These are phyloP conservation scores for Phrynocephalus guinanensis DNA, from an alignment of 2,797 vertebrate genomes.

Conservation along the genomic window DNA sequence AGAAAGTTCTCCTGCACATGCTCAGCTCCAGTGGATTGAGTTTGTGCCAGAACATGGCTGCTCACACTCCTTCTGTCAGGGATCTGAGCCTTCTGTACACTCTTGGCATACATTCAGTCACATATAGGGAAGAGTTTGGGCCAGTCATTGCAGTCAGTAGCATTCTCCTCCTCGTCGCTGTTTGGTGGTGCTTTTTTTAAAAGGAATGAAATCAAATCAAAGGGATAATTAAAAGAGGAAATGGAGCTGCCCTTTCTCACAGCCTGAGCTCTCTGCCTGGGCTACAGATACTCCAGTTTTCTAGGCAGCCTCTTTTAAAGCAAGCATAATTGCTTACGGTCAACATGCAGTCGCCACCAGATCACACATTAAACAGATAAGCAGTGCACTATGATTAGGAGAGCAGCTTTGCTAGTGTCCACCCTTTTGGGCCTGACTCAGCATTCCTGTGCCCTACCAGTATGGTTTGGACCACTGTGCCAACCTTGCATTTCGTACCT, in stretches of 20 bases:
- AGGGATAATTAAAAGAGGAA: constrained; percentile 47
- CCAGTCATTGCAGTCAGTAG: constrained; percentile 32
- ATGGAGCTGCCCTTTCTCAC: constrained; percentile 69
- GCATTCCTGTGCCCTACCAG: constrained; percentile 74
- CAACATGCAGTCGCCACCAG: constrained; percentile 75
- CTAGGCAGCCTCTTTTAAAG: constrained; percentile 78
- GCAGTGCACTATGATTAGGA: constrained; percentile 76
- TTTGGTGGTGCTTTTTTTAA: constrained; percentile 70
- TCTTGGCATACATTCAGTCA: background rate
- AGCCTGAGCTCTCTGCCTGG: constrained; percentile 65
- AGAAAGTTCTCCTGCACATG: background rate
- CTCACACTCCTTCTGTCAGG: background rate
- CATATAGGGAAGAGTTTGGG: background rate
- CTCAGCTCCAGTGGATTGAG: background rate
- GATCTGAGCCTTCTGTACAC: background rate
- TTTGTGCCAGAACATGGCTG: no score
- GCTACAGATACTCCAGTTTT: constrained; percentile 63
- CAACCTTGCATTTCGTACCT: constrained; percentile 65
- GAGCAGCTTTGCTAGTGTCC: constrained; percentile 75
- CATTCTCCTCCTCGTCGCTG: constrained; percentile 38
- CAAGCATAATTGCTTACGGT: constrained; percentile 78
- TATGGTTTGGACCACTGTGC: constrained; percentile 69
- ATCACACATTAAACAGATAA: constrained; percentile 84
- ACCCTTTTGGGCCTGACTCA: constrained; percentile 78
- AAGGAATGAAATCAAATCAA: constrained; percentile 76